Evolutionary conservation across 2,888 invertebrate species (phyloP), one percentile per base, ranked within the genome.

Genomic region (Sisyra nigra): DNA sequence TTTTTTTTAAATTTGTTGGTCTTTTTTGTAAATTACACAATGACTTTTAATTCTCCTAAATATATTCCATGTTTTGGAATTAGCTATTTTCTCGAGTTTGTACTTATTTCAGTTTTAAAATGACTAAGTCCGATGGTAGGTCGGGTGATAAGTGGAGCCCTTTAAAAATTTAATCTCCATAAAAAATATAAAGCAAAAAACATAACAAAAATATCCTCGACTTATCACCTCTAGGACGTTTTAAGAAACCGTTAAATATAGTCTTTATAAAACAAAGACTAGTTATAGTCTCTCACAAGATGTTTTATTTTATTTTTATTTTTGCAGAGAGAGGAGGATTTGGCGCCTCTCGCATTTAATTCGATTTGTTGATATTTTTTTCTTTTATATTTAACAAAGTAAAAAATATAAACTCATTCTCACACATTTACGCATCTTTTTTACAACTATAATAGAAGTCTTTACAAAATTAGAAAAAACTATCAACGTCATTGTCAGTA

Each of bases 71-170:
- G n/a, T n/a, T 19, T 14, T 34, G 35, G 30, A 17, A 42, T 18
- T 47, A 55, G 57, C 57, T 61, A 61, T 59, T 60, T 61, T 60
- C 60, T 59, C 60, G 57, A 60, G 58, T 63, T 62, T 63, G 63
- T 63, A 63, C 63, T 42, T 63, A 61, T 62, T 56, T 56, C 56
- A 37, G 17, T 18, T 35, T 41, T 35, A 24, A 17, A 4, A 17
- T 15, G 37, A 19, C 10, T 14, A 33, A 13, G 33, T 13, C 14
- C 11, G 33, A 33, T 14, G n/a, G 33, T 14, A n/a, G 33, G 14
- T 13, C 14, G 33, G 11, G 5, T 14, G 33, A 13, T 13, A 13
- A 13, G n/a, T 6, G 2, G 3, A 6, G 7, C 2, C 18, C 17
- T 11, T n/a, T 18, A 17, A 37, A 30, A 30, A 40, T 14, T 18